A percentile compares a stretch with the other conserved stretches of the same genome.
Conservation (phyloP, 1,140 invertebrate species). For the Bombus sibiricus region DNA sequence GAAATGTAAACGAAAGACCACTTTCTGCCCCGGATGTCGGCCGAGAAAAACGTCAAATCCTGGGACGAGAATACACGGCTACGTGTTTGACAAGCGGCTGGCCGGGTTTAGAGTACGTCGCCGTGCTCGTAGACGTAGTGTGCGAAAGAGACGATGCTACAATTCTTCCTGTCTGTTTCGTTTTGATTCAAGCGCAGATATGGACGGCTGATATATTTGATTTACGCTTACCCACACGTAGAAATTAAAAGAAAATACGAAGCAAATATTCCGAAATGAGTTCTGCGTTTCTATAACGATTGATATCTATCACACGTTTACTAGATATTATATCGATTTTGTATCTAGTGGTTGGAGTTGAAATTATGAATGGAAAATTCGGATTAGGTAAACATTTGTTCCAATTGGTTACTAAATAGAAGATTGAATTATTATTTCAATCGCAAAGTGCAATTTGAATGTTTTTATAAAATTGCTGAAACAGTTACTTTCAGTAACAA, state of each 20-base stretch:
- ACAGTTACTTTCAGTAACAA: neutral
- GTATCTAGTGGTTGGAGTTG: neutral
- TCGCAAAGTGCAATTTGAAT: neutral
- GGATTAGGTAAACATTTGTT: neutral
- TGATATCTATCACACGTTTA: neutral
- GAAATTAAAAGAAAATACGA: conserved; percentile 35
- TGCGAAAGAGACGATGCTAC: neutral
- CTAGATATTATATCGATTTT: neutral
- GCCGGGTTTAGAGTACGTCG: neutral
- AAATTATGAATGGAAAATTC: neutral
- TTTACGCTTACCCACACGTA: neutral
- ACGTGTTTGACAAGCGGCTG: conserved; percentile 29
- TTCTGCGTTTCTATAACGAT: neutral
- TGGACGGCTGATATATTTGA: conserved; percentile 3
- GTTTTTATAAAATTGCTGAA: neutral
- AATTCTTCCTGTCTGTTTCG: neutral
- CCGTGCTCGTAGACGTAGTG: neutral
- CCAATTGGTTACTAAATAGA: neutral
- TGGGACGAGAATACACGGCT: neutral
- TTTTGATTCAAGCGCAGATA: neutral
- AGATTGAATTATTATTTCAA: neutral
- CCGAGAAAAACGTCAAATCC: conserved; percentile 23
- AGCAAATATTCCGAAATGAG: neutral
- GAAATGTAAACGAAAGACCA: conserved; percentile 39
- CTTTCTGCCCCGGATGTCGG: neutral